phyloP scores from a whole-genome alignment of 1,140 invertebrate genomes.

The Polypedilum pembai region DNA sequence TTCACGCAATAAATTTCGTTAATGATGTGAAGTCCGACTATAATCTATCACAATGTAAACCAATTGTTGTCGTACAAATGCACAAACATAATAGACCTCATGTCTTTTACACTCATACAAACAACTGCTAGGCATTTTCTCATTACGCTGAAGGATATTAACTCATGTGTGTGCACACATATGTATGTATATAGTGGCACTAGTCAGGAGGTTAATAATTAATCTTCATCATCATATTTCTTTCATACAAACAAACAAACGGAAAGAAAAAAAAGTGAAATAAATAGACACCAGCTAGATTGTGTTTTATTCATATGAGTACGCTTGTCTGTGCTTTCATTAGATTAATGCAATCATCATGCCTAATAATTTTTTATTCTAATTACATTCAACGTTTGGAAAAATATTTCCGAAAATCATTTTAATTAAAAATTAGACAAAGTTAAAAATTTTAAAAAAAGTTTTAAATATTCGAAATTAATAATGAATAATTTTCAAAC shows the following conservation, averaged over 20 bases:
- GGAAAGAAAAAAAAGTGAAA: no score
- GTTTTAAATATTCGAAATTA: no score
- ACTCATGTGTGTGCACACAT: neutral
- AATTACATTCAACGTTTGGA: no score
- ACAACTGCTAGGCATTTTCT: neutral
- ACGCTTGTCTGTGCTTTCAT: neutral
- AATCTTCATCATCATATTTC: conserved; percentile 28
- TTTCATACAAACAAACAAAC: neutral
- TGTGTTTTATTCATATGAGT: no score
- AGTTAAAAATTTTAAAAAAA: no score
- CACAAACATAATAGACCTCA: conserved; percentile 17
- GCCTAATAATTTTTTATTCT: no score
- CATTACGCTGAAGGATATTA: conserved; percentile 6
- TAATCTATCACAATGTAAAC: conserved; percentile 26
- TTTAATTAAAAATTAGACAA: no score
- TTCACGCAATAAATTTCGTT: conserved; percentile 27
- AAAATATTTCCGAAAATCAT: no score
- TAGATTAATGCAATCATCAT: neutral
- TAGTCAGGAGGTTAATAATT: conserved; percentile 22
- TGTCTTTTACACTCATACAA: neutral
- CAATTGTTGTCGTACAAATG: conserved; percentile 17
- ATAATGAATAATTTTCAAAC: no score
- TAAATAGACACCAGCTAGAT: no score
- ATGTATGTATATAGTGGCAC: neutral
- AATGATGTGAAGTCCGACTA: conserved; percentile 22